Conservation (phyloP, 1,140 invertebrate genomes). For the Leguminivora glycinivorella region DNA sequence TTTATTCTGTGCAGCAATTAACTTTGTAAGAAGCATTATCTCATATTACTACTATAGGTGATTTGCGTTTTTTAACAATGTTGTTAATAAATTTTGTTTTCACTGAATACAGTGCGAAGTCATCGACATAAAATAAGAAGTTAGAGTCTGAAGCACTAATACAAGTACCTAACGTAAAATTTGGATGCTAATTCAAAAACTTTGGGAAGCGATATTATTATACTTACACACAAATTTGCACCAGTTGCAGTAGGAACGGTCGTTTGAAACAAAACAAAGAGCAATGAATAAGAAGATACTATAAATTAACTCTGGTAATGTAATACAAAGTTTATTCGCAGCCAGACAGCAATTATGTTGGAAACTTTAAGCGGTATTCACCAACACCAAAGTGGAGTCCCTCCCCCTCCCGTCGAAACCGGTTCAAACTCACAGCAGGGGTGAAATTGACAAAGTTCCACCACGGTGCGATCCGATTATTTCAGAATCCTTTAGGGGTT, state of each 20-base stretch:
- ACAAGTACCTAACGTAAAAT: not conserved
- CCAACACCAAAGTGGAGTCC: slow-evolving; percentile 56
- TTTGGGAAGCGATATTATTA: not conserved
- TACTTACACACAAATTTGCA: slow-evolving; percentile 14
- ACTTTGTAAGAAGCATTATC: not conserved
- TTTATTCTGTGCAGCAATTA: slow-evolving; percentile 1
- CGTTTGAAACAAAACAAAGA: slow-evolving; percentile 61
- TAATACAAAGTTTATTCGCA: slow-evolving; percentile 76
- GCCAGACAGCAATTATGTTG: slow-evolving; percentile 74
- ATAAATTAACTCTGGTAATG: slow-evolving; percentile 75
- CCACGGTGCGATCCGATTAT: slow-evolving; percentile 60
- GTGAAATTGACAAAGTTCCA: slow-evolving; percentile 67
- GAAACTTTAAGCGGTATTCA: slow-evolving; percentile 73
- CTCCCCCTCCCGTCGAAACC: slow-evolving; percentile 47
- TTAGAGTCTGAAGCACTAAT: not conserved
- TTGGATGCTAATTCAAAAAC: not conserved
- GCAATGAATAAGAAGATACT: slow-evolving; percentile 70
- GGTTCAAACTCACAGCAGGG: slow-evolving; percentile 54
- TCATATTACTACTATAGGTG: too few relatives aligned
- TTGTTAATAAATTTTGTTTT: too few relatives aligned
- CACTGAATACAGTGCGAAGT: not conserved
- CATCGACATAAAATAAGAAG: not conserved
- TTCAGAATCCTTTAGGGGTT: slow-evolving; percentile 56
- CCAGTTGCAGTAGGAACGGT: slow-evolving; percentile 41
- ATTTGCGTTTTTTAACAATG: too few relatives aligned